A percentile compares a stretch with the other conserved stretches of the same genome.
Evolutionary conservation across 2,797 vertebrate species (phyloP).

Genomic region (Tympanoctomys barrerae): DNA sequence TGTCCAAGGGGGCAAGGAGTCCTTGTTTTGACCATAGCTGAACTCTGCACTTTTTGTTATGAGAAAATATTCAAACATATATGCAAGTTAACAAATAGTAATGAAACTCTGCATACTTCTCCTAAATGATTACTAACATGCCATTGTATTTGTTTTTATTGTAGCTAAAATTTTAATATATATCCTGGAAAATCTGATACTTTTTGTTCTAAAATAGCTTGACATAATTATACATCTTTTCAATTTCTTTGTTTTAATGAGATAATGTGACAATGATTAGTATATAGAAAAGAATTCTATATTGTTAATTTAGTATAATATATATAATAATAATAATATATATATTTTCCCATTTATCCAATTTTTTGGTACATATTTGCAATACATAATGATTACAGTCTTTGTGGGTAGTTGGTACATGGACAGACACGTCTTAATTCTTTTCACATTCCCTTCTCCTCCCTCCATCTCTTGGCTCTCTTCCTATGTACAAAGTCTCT

Average conservation of each 20-base stretch:
- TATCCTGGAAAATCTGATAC: not conserved
- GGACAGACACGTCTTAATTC: not conserved
- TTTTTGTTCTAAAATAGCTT: not conserved
- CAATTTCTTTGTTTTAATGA: not conserved
- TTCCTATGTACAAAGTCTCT: not conserved
- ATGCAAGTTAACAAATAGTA: not conserved
- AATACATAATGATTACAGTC: not conserved
- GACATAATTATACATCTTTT: not conserved
- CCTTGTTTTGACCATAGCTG: not conserved
- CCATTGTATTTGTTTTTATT: not conserved
- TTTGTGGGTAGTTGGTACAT: not conserved
- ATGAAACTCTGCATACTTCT: not conserved
- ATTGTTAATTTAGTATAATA: not conserved
- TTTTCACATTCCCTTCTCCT: not conserved
- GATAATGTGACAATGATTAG: not conserved
- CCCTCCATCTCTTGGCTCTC: not conserved
- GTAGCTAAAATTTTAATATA: constrained; percentile 32
- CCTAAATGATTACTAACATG: not conserved
- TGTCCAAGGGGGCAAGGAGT: not conserved
- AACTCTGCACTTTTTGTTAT: not conserved
- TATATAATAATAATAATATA: too few species aligned
- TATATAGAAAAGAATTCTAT: not conserved
- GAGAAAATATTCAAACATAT: not conserved
- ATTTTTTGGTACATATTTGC: not conserved
- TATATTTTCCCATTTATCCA: not conserved